Evolutionary conservation across 23 tunicate species (phyloP), one percentile per base, ranked within the genome.

Genomic region (Clavelina lepadiformis): DNA sequence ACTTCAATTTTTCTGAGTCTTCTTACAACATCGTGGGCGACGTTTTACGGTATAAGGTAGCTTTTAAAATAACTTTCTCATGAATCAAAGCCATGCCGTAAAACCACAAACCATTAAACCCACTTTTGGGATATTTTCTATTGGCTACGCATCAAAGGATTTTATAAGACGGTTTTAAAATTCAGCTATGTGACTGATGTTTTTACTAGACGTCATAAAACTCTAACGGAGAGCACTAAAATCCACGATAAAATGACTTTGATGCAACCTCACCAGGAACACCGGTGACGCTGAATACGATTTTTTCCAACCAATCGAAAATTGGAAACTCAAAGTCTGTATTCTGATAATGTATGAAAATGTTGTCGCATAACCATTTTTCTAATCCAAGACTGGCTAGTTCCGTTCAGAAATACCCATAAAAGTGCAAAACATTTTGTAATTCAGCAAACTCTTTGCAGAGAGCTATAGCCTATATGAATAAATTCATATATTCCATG

Each of bases 241-340:
- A n/a, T n/a, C n/a, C n/a, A n/a, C 15, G 11, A 11, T 44, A 15
- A 44, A 11, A 44, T 11, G 15, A 11, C 15, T 44, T 44, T 15
- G 11, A 11, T 44, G 49, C 11, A 54, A 65, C n/a, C 67, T 56
- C 35, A 82, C 81, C 81, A 47, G 50, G 29, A 29, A 75, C 80
- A 8, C 28, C 25, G 0, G 80, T 65, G 28, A 82, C 75, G 3
- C 19, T 31, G 3, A 82, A 24, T 57, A 65, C 75, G 3, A 65
- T 52, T 28, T 60, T 61, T 31, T 73, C 69, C 3, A 82, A 41
- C 91, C 91, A 82, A 38, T 74, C 91, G 46, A 56, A 65, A 0
- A 82, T 69, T 3, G 79, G 75, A 66, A 82, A 82, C 56, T 49
- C 61, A 32, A 31, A 68, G 23, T 65, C 50, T 20, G 8, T 34